Base-by-base conservation (phyloP, 2,797 vertebrate species). In the Lagodon rhomboides region DNA sequence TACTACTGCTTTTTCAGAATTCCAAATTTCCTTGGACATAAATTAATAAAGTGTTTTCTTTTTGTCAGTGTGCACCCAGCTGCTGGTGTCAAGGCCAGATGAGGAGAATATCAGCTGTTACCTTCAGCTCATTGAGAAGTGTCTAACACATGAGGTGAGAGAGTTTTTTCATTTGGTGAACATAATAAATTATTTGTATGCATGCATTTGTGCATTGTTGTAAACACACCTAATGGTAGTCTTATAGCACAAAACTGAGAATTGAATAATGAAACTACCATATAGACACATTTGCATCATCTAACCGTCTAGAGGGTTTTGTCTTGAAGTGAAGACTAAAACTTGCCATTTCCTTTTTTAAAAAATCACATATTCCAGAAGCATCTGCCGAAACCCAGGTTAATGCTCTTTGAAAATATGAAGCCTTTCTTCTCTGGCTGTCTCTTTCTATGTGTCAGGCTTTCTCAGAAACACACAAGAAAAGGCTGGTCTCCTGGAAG, bases 101-200 rank as follows among this genome's bases (percentile, higher is more conserved):
- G 98, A 99, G 89, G 98, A 98, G 92, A 98, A 98, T 89, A 98
- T 98, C 91, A 97, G 96, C 88, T 96, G 97, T 94, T 99, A 98
- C 94, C 96, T 99, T 93, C 97, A 98, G 93, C 97, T 99, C 75
- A 97, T 99, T 47, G 98, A 99, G 92, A 99, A 99, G 91, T 97
- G 97, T 96, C 94, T 98, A 84, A 94, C 95, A 79, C 98, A 99
- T 22, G 98, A 98, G 96, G 98, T 98, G 79, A 93, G 20, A 0
- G 7, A 0, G 0, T 18, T 62, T 38, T 30, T 23, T 46, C 2
- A 44, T 73, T 65, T 64, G n/a, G 7, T 73, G 0, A 66, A 55
- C 11, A 8, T 20, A 58, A 41, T 7, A n/a, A 3, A 5, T 18
- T 8, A 20, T 60, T 58, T 59, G 5, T 43, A 3, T 72, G 8